Evolutionary conservation across 2,113 vertebrate species (phyloP).

Genomic region (Perca schrenkii): DNA sequence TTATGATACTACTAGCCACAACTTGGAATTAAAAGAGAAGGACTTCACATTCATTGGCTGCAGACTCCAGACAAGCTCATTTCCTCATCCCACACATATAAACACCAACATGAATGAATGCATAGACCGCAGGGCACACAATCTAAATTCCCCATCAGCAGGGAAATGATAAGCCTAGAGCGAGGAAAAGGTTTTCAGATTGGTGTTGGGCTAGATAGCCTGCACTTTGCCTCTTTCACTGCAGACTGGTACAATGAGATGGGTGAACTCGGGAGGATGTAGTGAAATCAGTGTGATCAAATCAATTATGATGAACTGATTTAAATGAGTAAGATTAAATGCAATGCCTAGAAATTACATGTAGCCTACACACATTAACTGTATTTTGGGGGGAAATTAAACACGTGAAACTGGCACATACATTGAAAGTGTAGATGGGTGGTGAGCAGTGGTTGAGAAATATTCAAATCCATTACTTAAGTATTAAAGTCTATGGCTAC

Average conservation of each 20-base stretch:
- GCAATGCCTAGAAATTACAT: no score
- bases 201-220: background rate
- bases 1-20: background rate
- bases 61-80: background rate
- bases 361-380: no score
- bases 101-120: slow-evolving; percentile 12
- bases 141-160: slow-evolving; percentile 9
- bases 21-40: background rate
- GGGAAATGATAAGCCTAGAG: background rate
- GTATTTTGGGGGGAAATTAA: no score
- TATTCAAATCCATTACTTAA: background rate
- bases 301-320: background rate
- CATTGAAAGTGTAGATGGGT: no score
- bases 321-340: no score
- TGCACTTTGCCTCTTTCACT: background rate
- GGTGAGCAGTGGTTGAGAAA: background rate
- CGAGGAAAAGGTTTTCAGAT: background rate
- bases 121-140: background rate
- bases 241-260: background rate
- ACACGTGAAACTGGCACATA: no score
- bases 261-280: background rate
- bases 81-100: slow-evolving; percentile 5
- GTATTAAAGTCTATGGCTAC: background rate
- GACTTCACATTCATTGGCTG: background rate
- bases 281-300: background rate